Conservation (phyloP, 2,888 invertebrate species). For the Chouioia cunea region DNA sequence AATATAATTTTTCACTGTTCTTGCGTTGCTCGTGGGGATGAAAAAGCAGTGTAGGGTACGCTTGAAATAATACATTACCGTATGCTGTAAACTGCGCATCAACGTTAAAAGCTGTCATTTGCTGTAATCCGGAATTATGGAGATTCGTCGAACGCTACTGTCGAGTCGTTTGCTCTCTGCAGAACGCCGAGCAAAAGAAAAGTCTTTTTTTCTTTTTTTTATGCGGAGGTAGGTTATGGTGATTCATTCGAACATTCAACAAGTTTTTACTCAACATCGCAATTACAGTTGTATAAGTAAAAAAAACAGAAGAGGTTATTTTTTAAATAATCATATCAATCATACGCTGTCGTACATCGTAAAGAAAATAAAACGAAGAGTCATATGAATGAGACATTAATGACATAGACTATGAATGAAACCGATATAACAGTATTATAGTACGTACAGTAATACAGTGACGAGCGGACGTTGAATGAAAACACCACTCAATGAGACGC, state of each 20-base stretch:
- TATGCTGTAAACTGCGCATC: conserved; percentile 66
- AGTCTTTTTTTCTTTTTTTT: too few species aligned
- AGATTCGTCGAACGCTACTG: conserved; percentile 53
- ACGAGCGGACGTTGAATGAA: conserved; percentile 32
- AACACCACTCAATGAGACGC: conserved; percentile 36
- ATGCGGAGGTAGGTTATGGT: too few species aligned
- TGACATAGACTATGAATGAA: conserved; percentile 43
- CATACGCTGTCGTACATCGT: too few species aligned
- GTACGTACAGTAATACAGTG: neutral
- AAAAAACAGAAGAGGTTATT: too few species aligned
- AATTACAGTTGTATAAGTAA: too few species aligned
- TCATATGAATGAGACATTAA: conserved; percentile 39
- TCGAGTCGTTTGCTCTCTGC: conserved; percentile 21
- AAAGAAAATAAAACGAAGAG: conserved; percentile 25
- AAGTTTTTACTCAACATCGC: too few species aligned
- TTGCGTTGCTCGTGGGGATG: conserved; percentile 31
- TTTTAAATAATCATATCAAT: too few species aligned
- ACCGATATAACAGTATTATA: conserved; percentile 26
- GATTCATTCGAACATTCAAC: too few species aligned
- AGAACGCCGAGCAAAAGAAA: neutral
- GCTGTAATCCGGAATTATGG: conserved; percentile 67
- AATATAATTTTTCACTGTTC: conserved; percentile 36
- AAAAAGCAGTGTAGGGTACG: conserved; percentile 23
- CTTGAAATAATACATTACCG: conserved; percentile 66
- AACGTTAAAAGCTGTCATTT: conserved; percentile 68